A percentile compares a stretch with the other conserved stretches of the same genome.
These are phyloP conservation scores for Phataginus tetradactyla DNA, from an alignment of 2,797 vertebrate genomes.

Conservation along the genomic window DNA sequence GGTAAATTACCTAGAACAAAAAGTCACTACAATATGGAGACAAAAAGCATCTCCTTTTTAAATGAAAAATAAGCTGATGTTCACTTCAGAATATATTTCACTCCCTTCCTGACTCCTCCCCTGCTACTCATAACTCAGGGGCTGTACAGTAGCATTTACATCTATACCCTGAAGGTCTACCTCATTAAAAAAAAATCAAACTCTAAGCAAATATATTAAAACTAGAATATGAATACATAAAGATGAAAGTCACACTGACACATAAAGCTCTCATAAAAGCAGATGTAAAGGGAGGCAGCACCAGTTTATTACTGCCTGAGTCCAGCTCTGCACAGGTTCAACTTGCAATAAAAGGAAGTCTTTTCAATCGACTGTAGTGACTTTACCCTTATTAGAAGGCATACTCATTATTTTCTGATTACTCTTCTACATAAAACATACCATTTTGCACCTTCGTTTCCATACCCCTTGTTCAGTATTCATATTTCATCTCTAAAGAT, in stretches of 20 bases:
- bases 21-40: not conserved
- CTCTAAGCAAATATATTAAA: constrained; percentile 64
- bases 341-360: constrained; percentile 57
- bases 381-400: constrained; percentile 61
- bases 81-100: not conserved
- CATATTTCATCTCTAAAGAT: constrained; percentile 71
- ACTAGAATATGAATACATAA: constrained; percentile 46
- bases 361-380: constrained; percentile 51
- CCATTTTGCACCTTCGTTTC: constrained; percentile 55
- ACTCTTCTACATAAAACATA: constrained; percentile 53
- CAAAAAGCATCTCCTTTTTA: constrained; percentile 40
- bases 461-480: constrained; percentile 42
- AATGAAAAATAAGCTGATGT: not conserved
- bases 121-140: not conserved
- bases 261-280: constrained; percentile 58
- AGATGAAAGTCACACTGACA: constrained; percentile 41
- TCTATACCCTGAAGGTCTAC: constrained; percentile 33
- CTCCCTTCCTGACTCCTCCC: not conserved
- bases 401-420: constrained; percentile 70
- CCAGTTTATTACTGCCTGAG: not conserved
- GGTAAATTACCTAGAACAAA: not conserved
- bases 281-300: not conserved
- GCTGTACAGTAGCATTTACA: not conserved
- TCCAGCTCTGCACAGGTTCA: not conserved
- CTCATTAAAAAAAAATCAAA: constrained; percentile 66